phyloP scores from a whole-genome alignment of 2,113 vertebrate genomes.

The Quiscalus mexicanus region DNA sequence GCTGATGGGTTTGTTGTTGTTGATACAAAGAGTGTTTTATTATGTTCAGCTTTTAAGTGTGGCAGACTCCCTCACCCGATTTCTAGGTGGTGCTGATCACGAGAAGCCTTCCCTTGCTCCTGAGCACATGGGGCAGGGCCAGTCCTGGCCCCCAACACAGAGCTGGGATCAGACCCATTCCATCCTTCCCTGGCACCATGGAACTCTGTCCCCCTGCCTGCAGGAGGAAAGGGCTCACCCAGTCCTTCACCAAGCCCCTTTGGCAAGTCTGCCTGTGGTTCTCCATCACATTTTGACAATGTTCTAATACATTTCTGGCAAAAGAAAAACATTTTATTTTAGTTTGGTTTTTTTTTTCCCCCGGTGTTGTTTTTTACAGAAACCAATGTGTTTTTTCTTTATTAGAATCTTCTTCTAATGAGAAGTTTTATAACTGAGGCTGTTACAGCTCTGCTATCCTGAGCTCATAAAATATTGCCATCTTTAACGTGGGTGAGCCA shows the following conservation, averaged over 20 bases:
- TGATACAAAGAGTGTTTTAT: neutral
- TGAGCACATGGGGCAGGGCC: neutral
- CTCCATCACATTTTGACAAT: neutral
- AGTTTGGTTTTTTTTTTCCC: accelerated
- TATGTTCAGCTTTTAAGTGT: neutral
- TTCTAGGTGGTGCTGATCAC: neutral
- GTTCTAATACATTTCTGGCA: neutral
- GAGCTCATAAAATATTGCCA: neutral
- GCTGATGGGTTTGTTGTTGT: neutral
- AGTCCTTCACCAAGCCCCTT: neutral
- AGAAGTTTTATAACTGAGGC: neutral
- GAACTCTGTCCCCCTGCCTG: neutral
- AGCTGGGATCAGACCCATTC: neutral
- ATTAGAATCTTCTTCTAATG: neutral
- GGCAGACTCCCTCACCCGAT: neutral
- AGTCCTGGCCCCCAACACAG: neutral
- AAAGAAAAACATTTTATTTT: neutral
- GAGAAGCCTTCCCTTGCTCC: neutral
- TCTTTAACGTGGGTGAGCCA: neutral
- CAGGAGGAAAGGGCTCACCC: neutral
- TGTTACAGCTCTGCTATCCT: neutral
- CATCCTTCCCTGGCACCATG: neutral
- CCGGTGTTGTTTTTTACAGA: neutral
- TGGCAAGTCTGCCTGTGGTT: neutral
- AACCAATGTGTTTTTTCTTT: neutral